Evolutionary conservation across 2,888 invertebrate genomes (phyloP).

Genomic region (Dolomedes plantarius): DNA sequence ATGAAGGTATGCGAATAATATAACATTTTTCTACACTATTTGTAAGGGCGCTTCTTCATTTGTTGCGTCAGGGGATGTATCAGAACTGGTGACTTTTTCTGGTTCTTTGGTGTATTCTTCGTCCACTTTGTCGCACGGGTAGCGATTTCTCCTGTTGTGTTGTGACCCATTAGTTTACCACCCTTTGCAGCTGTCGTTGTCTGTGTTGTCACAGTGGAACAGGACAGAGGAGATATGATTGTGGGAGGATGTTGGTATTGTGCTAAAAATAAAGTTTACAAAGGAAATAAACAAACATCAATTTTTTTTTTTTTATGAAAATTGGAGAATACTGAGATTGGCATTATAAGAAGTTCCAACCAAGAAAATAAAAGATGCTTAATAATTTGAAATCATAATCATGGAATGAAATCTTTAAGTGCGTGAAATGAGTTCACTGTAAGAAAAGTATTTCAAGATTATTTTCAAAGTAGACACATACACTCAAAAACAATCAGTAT

Average conservation of each 20-base stretch:
- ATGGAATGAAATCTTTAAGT: too few species aligned
- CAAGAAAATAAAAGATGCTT: too few species aligned
- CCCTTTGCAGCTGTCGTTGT: constrained; percentile 2
- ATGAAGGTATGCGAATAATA: constrained; percentile 72
- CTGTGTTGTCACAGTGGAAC: constrained; percentile 22
- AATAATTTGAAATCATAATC: too few species aligned
- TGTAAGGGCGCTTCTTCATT: constrained; percentile 17
- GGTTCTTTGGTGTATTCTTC: neutral
- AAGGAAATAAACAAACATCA: too few species aligned
- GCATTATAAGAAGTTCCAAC: too few species aligned
- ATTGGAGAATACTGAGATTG: too few species aligned
- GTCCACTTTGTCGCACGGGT: constrained; percentile 41
- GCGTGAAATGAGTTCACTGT: too few species aligned
- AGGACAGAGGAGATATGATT: constrained; percentile 51
- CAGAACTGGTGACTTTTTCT: neutral
- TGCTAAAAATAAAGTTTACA: too few species aligned
- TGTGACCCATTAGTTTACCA: neutral
- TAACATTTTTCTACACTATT: constrained; percentile 74
- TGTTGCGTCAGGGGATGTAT: neutral
- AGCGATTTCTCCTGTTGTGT: neutral
- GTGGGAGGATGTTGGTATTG: neutral
- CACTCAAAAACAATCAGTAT: too few species aligned
- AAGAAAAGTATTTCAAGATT: too few species aligned
- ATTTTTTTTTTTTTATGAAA: too few species aligned
- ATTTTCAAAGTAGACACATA: too few species aligned